phyloP scores from a whole-genome alignment of 1,140 invertebrate species.

The Hyles vespertilio region DNA sequence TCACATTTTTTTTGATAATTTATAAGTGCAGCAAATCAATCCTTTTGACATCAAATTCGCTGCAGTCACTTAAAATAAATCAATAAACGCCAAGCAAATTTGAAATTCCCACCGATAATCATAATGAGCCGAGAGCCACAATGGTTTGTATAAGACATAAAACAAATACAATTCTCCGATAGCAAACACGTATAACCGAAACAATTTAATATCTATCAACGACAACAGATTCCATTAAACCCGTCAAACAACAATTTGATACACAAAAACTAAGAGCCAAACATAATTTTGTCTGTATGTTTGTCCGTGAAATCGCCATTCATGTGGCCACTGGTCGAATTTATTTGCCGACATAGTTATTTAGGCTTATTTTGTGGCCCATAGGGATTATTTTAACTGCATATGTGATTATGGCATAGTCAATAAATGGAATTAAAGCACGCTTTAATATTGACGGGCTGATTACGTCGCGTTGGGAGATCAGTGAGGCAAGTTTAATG shows the following conservation, averaged over 20 bases:
- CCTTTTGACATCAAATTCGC: no score
- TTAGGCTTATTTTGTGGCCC: neutral
- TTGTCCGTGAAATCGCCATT: neutral
- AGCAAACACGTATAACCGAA: neutral
- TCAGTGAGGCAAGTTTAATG: neutral
- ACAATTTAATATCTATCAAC: conserved; percentile 4
- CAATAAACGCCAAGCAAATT: no score
- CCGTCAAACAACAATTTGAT: conserved; percentile 4
- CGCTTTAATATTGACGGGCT: conserved; percentile 7
- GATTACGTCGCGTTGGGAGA: neutral
- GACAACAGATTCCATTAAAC: neutral
- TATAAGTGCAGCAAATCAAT: no score
- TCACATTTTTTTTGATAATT: no score
- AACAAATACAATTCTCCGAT: no score
- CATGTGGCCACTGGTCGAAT: neutral
- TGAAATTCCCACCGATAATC: no score
- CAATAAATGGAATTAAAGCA: conserved; percentile 10
- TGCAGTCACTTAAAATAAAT: no score
- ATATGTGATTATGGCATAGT: neutral
- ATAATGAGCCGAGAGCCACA: no score
- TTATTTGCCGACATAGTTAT: neutral
- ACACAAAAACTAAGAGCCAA: conserved; percentile 6
- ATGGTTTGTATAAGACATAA: no score
- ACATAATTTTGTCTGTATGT: conserved; percentile 6
- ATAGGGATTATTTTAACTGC: conserved; percentile 1